Percentiles rank a stretch among this genome's conserved stretches.
phyloP scores from a whole-genome alignment of 2,113 vertebrate genomes.

The Phasianus colchicus region DNA sequence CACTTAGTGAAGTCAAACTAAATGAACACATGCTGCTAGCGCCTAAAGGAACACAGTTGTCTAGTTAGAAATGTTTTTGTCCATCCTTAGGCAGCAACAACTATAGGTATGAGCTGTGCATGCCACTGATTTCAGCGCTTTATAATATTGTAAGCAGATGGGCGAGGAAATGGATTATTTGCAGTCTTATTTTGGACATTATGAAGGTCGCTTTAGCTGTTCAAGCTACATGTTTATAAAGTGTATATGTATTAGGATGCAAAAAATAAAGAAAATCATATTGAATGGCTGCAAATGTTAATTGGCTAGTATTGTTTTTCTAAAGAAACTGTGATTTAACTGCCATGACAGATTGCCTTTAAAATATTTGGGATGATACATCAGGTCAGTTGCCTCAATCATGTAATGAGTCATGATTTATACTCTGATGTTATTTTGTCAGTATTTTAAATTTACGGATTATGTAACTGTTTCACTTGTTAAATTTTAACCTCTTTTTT shows the following conservation, averaged over 20 bases:
- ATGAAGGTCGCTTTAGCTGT: background rate
- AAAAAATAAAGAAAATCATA: background rate
- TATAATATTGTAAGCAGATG: slow-evolving; percentile 9
- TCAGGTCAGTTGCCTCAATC: slow-evolving; percentile 43
- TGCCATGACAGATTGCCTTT: background rate
- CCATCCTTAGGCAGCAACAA: background rate
- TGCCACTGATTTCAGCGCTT: background rate
- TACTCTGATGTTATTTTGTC: background rate
- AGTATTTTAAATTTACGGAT: slow-evolving; percentile 28
- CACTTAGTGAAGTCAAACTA: slow-evolving; percentile 45
- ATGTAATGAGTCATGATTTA: slow-evolving; percentile 25
- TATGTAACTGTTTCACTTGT: background rate
- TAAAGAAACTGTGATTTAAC: slow-evolving; percentile 30
- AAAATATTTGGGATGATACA: slow-evolving; percentile 33
- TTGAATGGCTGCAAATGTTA: background rate
- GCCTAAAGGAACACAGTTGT: slow-evolving; percentile 30
- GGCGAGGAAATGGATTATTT: background rate
- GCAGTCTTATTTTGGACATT: background rate
- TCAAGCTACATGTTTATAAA: background rate
- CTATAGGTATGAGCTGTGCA: background rate
- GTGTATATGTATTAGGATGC: background rate
- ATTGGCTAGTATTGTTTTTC: background rate
- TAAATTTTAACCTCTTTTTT: background rate
- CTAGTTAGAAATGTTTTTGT: slow-evolving; percentile 26
- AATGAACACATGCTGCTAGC: slow-evolving; percentile 48